A percentile compares a stretch with the other conserved stretches of the same genome.
Evolutionary conservation across 1,140 invertebrate genomes (phyloP).

Genomic region (Lordiphosa clarofinis): DNA sequence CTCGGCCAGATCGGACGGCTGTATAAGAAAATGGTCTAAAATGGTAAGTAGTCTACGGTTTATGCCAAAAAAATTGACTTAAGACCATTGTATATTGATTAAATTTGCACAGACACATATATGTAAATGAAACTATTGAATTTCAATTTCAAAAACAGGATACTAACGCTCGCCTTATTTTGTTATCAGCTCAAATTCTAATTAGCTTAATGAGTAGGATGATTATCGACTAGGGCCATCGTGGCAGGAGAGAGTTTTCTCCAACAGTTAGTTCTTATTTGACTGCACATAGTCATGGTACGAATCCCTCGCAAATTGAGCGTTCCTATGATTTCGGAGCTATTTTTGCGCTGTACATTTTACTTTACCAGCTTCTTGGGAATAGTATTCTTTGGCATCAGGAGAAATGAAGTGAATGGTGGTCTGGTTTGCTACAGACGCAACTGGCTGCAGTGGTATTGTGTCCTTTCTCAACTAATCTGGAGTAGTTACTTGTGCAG

Average conservation of each 20-base stretch:
- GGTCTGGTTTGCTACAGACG: not conserved
- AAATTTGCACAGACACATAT: too few relatives aligned
- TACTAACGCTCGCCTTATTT: too few relatives aligned
- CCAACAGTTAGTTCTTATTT: not conserved
- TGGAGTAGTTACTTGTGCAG: not conserved
- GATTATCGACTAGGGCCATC: too few relatives aligned
- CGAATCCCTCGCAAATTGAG: slow-evolving; percentile 3
- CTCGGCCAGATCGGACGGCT: too few relatives aligned
- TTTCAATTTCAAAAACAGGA: too few relatives aligned
- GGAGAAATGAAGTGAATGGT: not conserved
- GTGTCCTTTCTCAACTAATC: not conserved
- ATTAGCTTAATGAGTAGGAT: slow-evolving; percentile 2
- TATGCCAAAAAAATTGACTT: too few relatives aligned
- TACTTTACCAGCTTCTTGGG: slow-evolving; percentile 4
- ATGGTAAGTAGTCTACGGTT: too few relatives aligned
- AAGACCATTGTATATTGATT: too few relatives aligned
- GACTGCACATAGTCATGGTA: not conserved
- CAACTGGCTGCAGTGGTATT: slow-evolving; percentile 18
- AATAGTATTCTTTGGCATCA: not conserved
- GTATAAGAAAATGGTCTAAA: too few relatives aligned
- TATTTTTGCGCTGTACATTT: not conserved
- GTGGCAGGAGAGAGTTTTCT: not conserved
- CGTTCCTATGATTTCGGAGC: slow-evolving; percentile 1
- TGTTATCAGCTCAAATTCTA: not conserved
- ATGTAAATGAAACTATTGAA: too few relatives aligned